phyloP scores from a whole-genome alignment of 1,140 invertebrate genomes.

The Mizuhopecten yessoensis region DNA sequence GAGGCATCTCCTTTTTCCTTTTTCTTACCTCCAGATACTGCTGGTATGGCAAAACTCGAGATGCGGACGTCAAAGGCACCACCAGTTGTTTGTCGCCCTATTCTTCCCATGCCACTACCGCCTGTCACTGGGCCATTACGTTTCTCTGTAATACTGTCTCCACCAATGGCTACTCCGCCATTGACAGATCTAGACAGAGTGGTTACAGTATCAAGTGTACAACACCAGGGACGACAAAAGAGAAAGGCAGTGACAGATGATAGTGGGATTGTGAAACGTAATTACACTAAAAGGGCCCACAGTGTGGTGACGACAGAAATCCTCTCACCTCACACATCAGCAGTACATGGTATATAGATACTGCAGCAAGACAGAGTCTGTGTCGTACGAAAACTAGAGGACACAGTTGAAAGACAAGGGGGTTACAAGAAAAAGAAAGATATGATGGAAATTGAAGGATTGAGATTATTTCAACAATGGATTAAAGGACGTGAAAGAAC shows the following conservation, averaged over 20 bases:
- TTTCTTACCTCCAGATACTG: slow-evolving; percentile 40
- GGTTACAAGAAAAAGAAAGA: slow-evolving; percentile 50
- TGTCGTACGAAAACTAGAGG: slow-evolving; percentile 49
- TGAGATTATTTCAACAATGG: not conserved
- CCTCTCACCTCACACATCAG: slow-evolving; percentile 47
- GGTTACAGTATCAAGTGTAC: not conserved
- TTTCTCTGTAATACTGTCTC: too few species aligned
- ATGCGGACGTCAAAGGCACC: not conserved
- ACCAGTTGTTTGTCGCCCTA: not conserved
- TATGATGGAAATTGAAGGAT: too few species aligned
- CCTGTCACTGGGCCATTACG: too few species aligned
- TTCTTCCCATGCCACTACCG: not conserved
- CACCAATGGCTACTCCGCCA: too few species aligned
- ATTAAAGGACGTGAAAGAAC: not conserved
- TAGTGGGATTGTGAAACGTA: not conserved
- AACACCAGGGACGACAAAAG: not conserved
- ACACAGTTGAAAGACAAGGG: slow-evolving; percentile 41
- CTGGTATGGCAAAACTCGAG: slow-evolving; percentile 53
- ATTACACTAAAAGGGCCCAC: slow-evolving; percentile 41
- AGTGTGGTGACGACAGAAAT: slow-evolving; percentile 57
- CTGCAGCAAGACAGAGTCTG: not conserved
- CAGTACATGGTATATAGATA: slow-evolving; percentile 58
- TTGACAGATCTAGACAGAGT: too few species aligned
- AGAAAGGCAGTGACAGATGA: slow-evolving; percentile 34
- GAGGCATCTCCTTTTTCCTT: not conserved